Base-by-base conservation (phyloP, 2,113 vertebrate genomes). In the Oenanthe melanoleuca region DNA sequence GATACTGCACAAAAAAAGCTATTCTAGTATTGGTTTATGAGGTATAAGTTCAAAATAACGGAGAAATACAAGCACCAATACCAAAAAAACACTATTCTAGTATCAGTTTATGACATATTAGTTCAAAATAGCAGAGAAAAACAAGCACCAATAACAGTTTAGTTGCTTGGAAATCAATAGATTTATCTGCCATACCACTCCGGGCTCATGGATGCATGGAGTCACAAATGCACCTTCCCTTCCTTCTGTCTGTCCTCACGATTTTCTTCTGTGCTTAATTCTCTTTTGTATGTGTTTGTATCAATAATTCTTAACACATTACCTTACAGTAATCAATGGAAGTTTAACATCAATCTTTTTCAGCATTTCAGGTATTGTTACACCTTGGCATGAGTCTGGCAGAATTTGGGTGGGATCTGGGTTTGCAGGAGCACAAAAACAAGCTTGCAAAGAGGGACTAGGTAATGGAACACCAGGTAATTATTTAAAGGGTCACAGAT, bases 401-500 rank as follows among this genome's bases (percentile, higher is more conserved):
- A 95, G 88, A 42, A 80, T 90, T 94, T 86, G 34, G 53, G 40
- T 79, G 69, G 72, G 67, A 93, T 89, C 79, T 74, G 33, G 31
- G 40, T 78, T 80, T 92, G 38, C 56, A 89, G 33, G 44, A 94
- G 80, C 24, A 65, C 33, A 75, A 94, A 97, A 86, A 79, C 31
- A 81, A 40, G 15, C 66, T 94, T 87, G 34, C 49, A 93, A 73
- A 92, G 61, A 93, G n/a, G 11, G 24, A 75, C 42, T 56, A 91
- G 60, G 90, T 94, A 97, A 95, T 66, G 79, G 83, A 92, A 96
- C 75, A 85, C 42, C 37, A 55, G 50, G 42, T 72, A 94, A 94
- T 94, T 94, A 78, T 78, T 95, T 78, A 74, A 96, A 94, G 97
- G 80, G 91, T 96, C 93, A 91, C 61, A 95, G 89, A 90, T 93